phyloP scores from a whole-genome alignment of 2,888 invertebrate genomes.

The Diogma glabrata region DNA sequence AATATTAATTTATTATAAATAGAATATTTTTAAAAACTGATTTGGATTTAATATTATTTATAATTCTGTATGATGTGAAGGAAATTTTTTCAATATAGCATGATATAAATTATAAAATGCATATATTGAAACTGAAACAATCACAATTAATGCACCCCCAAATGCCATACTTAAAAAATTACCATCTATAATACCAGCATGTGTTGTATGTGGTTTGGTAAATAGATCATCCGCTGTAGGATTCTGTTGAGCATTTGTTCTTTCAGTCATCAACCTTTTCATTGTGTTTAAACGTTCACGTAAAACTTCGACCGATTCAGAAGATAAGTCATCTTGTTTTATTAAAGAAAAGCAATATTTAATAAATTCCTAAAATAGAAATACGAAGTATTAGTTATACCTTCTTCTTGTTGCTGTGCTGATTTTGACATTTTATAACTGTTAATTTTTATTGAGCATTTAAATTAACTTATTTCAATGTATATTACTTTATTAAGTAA shows the following conservation, averaged over 20 bases:
- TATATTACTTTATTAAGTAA: no score
- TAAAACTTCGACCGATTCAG: constrained; percentile 70
- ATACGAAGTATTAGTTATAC: no score
- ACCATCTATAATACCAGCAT: constrained; percentile 62
- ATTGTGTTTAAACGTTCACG: constrained; percentile 65
- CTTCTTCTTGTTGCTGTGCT: no score
- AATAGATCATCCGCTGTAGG: neutral
- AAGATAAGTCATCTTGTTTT: constrained; percentile 32
- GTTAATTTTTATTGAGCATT: no score
- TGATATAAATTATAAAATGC: constrained; percentile 75
- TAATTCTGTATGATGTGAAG: constrained; percentile 66
- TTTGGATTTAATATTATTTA: no score
- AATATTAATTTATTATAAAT: no score
- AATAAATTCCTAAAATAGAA: no score
- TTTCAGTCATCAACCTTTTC: constrained; percentile 70
- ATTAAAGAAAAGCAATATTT: no score
- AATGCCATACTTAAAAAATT: constrained; percentile 76
- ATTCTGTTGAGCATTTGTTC: constrained; percentile 40
- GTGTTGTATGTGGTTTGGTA: constrained; percentile 21
- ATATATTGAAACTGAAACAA: constrained; percentile 69
- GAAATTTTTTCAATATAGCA: constrained; percentile 73
- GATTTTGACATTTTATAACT: no score
- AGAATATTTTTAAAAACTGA: no score
- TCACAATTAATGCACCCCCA: constrained; percentile 62
- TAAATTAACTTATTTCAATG: no score